phyloP scores from a whole-genome alignment of 2,797 vertebrate species.

The Rhinogobio ventralis region DNA sequence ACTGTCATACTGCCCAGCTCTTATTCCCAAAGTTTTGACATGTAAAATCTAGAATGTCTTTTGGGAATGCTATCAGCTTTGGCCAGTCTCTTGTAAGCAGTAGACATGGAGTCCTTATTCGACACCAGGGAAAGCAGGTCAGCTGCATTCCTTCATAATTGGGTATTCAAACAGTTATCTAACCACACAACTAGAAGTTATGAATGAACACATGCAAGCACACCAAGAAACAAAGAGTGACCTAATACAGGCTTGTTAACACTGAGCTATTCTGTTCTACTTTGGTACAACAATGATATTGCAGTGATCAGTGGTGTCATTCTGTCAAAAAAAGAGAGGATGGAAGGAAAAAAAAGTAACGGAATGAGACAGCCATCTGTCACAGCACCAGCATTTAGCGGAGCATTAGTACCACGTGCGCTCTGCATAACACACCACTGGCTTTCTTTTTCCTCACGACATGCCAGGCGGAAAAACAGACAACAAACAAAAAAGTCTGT shows the following conservation, averaged over 20 bases:
- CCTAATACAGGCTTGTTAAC: constrained; percentile 18
- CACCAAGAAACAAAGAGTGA: constrained; percentile 8
- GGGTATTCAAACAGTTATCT: constrained; percentile 61
- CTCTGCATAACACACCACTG: constrained; percentile 48
- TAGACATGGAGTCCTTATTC: constrained; percentile 41
- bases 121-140: constrained; percentile 60
- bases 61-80: constrained; percentile 32
- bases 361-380: constrained; percentile 67
- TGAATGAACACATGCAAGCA: constrained; percentile 41
- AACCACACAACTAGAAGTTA: constrained; percentile 46
- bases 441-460: constrained; percentile 25
- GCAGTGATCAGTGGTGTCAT: constrained; percentile 30
- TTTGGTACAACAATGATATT: constrained; percentile 33
- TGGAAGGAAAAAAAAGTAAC: background rate
- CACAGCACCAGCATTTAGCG: constrained; percentile 68
- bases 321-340: constrained; percentile 2
- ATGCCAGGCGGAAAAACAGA: constrained; percentile 19
- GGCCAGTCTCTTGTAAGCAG: constrained; percentile 28
- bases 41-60: background rate
- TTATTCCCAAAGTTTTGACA: constrained; percentile 27
- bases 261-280: background rate
- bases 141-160: constrained; percentile 64
- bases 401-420: constrained; percentile 66
- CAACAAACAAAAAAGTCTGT: constrained; percentile 7
- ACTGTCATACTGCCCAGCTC: background rate